Evolutionary conservation across 92 coral and sea anemone genomes (phyloP).

Genomic region (Parazoanthus darwini): DNA sequence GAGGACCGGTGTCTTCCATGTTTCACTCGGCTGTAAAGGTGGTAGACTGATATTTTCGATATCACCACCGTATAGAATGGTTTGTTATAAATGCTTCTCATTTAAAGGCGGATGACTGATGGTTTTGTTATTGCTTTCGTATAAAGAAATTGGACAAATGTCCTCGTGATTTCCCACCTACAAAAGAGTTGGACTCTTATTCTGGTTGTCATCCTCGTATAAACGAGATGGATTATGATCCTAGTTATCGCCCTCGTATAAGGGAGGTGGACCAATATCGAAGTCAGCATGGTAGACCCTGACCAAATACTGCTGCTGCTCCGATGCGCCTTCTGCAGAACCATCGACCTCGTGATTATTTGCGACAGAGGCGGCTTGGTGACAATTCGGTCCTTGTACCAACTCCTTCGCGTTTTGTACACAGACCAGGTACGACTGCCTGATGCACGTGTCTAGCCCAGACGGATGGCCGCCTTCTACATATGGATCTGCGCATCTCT

Average conservation of each 20-base stretch:
- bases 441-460: not conserved
- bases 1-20: too few species aligned
- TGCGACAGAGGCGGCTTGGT: not conserved
- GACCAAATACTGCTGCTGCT: not conserved
- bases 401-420: not conserved
- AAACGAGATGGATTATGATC: not conserved
- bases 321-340: not conserved
- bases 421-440: conserved; percentile 5
- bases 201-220: not conserved
- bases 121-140: not conserved
- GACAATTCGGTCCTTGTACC: not conserved
- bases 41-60: not conserved
- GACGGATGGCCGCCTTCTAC: not conserved
- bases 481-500: not conserved
- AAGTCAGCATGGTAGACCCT: not conserved
- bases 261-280: not conserved
- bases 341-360: too few species aligned
- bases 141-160: too few species aligned
- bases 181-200: too few species aligned
- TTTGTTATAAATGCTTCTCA: too few species aligned
- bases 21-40: not conserved
- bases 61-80: too few species aligned
- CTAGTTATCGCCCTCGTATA: not conserved
- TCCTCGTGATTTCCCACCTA: too few species aligned
- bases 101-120: not conserved